phyloP scores from a whole-genome alignment of 2,113 vertebrate genomes.

The Casuarius casuarius region DNA sequence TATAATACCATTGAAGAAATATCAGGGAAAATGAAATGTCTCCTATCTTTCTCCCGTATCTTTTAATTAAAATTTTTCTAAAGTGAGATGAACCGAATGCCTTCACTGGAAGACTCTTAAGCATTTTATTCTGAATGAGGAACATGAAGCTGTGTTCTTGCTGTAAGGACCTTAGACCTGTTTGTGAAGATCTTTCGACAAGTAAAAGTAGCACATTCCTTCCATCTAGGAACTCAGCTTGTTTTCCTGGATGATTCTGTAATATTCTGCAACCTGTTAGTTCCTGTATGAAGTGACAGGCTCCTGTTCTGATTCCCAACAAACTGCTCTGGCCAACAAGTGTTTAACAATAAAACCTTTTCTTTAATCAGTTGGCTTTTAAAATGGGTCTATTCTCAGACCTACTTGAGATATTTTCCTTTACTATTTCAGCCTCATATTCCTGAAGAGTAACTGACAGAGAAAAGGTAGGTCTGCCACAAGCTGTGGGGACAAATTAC shows the following conservation, averaged over 20 bases:
- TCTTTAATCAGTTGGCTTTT: not conserved
- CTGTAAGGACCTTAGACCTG: not conserved
- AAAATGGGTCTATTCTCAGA: not conserved
- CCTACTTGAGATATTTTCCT: not conserved
- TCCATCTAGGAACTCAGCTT: not conserved
- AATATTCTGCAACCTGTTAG: rapidly evolving
- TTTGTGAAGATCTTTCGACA: not conserved
- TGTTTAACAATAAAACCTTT: not conserved
- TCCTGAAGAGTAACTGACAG: not conserved
- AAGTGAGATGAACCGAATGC: not conserved
- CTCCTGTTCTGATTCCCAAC: not conserved
- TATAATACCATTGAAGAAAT: not conserved
- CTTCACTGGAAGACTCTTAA: not conserved
- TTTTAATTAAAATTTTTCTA: not conserved
- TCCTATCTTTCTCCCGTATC: not conserved
- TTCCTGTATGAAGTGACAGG: not conserved
- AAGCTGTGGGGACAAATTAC: not conserved
- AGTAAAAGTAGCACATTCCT: not conserved
- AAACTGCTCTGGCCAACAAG: not conserved
- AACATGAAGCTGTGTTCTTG: not conserved
- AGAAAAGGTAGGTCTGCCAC: not conserved
- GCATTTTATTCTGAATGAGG: not conserved
- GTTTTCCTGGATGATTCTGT: not conserved
- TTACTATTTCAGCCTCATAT: not conserved
- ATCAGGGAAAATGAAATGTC: rapidly evolving